Percentiles rank a stretch among this genome's conserved stretches.
phyloP scores from a whole-genome alignment of 2,797 vertebrate genomes.

The Oryzias sinensis region DNA sequence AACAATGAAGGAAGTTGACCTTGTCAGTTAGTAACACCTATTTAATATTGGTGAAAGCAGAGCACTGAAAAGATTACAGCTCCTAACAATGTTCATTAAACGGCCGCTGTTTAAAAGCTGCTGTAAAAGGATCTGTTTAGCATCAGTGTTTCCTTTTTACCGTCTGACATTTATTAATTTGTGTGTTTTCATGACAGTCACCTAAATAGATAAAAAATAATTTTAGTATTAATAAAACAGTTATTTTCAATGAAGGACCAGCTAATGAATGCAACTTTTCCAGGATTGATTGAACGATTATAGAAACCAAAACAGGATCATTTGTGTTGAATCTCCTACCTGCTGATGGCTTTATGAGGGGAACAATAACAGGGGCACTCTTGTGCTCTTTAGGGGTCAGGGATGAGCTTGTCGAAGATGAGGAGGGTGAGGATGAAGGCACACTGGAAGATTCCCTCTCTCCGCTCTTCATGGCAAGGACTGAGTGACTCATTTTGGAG shows the following conservation, averaged over 20 bases:
- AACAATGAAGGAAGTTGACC: neutral
- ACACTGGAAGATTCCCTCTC: slow-evolving; percentile 81
- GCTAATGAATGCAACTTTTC: neutral
- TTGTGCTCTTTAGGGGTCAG: slow-evolving; percentile 86
- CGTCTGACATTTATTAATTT: neutral
- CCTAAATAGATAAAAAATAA: too few species aligned
- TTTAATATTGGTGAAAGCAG: neutral
- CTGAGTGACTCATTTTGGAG: slow-evolving; percentile 83
- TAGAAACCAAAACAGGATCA: too few species aligned
- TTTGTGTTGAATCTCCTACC: slow-evolving; percentile 70
- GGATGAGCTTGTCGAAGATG: slow-evolving; percentile 79
- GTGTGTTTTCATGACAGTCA: too few species aligned
- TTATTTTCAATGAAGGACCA: slow-evolving; percentile 3
- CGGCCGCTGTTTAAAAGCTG: neutral
- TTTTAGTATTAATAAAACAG: too few species aligned
- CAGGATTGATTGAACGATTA: too few species aligned
- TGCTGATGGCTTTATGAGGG: slow-evolving; percentile 97
- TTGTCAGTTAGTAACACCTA: neutral
- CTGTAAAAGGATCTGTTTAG: neutral
- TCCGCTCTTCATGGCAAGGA: slow-evolving; percentile 85
- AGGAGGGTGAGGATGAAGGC: slow-evolving; percentile 77
- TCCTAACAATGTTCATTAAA: slow-evolving; percentile 1
- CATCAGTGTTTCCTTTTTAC: neutral
- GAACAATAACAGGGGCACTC: slow-evolving; percentile 91
- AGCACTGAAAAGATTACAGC: neutral